phyloP scores from a whole-genome alignment of 2,113 vertebrate species.

The Tiliqua scincoides region DNA sequence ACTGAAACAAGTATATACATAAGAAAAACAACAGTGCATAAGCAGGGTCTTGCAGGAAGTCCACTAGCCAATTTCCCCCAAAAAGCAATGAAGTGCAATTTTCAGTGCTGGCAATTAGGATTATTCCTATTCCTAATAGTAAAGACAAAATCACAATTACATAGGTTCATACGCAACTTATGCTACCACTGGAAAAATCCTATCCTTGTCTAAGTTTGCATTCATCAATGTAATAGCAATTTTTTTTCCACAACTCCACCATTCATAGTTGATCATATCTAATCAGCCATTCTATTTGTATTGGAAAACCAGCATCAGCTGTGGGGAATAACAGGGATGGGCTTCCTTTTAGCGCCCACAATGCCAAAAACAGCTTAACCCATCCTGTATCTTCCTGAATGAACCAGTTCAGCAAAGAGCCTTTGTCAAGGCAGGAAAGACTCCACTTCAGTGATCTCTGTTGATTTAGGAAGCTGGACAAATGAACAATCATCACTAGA shows the following conservation, averaged over 20 bases:
- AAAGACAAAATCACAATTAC: neutral
- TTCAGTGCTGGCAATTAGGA: neutral
- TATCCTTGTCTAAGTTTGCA: neutral
- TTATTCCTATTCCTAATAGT: neutral
- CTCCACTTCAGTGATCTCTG: neutral
- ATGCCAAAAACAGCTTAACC: neutral
- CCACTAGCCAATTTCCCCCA: neutral
- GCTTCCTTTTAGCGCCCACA: slow-evolving; percentile 14
- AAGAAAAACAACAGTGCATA: neutral
- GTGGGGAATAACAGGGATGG: neutral
- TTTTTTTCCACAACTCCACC: neutral
- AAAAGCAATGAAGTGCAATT: neutral
- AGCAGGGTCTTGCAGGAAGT: neutral
- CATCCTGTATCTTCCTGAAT: neutral
- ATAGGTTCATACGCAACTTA: neutral
- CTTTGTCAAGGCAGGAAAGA: neutral
- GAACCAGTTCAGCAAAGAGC: neutral
- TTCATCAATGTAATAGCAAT: neutral
- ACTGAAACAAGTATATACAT: no score
- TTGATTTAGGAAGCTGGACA: slow-evolving; percentile 14
- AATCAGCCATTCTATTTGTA: slow-evolving; percentile 7
- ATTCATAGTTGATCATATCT: neutral
- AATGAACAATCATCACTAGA: neutral
- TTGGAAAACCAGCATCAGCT: slow-evolving; percentile 22
- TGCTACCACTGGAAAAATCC: neutral